A percentile compares a stretch with the other conserved stretches of the same genome.
Evolutionary conservation across 2,888 invertebrate genomes (phyloP).

Genomic region (Lepidocyrtoides sp.): DNA sequence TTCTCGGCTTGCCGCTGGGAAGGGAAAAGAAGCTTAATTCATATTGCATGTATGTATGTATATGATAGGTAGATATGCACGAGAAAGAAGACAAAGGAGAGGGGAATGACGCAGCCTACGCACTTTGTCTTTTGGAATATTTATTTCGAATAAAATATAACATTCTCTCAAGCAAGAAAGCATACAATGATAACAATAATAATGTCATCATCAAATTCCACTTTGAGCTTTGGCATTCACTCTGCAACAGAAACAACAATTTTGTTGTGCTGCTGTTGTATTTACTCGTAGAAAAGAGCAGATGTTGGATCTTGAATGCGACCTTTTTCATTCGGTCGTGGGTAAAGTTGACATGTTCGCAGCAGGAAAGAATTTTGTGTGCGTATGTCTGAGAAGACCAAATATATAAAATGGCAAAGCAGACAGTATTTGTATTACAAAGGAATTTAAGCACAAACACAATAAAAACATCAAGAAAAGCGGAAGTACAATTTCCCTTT

Average conservation of each 20-base stretch:
- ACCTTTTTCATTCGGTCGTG: conserved; percentile 13
- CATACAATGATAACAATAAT: conserved; percentile 45
- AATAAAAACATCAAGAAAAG: conserved; percentile 26
- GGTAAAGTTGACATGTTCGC: not conserved
- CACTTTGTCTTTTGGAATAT: not conserved
- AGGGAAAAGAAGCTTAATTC: not conserved
- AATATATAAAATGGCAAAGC: not conserved
- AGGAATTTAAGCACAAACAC: not conserved
- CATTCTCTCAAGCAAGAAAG: conserved; percentile 5
- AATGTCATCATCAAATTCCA: conserved; percentile 52
- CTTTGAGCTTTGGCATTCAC: conserved; percentile 40
- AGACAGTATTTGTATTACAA: not conserved
- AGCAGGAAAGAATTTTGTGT: not conserved
- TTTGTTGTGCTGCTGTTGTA: not conserved
- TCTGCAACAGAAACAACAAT: not conserved
- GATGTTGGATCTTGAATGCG: not conserved
- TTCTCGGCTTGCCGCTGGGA: not conserved
- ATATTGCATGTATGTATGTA: not conserved
- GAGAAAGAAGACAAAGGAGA: not conserved
- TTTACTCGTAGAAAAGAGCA: not conserved
- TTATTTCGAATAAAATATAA: conserved; percentile 18
- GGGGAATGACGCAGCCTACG: conserved; percentile 27
- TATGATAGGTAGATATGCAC: not conserved
- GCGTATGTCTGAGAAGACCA: not conserved
- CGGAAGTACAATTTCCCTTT: conserved; percentile 14